These are phyloP conservation scores for Apteryx owenii DNA, from an alignment of 2,113 vertebrate species.

Conservation along the genomic window DNA sequence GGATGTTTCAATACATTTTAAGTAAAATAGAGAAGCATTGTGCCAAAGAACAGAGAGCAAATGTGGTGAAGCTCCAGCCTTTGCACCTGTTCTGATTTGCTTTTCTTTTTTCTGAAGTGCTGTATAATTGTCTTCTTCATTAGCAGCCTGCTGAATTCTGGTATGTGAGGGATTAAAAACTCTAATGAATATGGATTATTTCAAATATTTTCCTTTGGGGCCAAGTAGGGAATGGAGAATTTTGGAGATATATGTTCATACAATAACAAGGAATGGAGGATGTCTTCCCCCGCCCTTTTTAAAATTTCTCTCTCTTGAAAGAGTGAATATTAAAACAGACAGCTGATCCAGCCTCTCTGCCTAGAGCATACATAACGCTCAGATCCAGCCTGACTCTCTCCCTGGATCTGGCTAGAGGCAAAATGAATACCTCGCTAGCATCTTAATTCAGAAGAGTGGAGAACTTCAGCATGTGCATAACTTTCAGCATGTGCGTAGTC, in stretches of 20 bases:
- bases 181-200: slow-evolving; percentile 51
- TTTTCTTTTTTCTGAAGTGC: slow-evolving; percentile 37
- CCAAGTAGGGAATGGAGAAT: neutral
- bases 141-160: slow-evolving; percentile 48
- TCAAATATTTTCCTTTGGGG: slow-evolving; percentile 2
- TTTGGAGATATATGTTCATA: neutral
- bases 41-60: slow-evolving; percentile 17
- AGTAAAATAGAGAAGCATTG: neutral
- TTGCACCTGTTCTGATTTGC: slow-evolving; percentile 50
- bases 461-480: neutral
- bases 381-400: neutral
- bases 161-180: slow-evolving; percentile 38
- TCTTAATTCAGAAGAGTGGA: neutral
- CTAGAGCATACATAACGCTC: neutral
- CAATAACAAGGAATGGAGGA: neutral
- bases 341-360: neutral
- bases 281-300: neutral
- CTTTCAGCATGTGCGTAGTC: neutral
- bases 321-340: neutral
- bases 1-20: neutral
- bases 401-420: neutral
- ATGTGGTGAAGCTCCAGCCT: slow-evolving; percentile 15
- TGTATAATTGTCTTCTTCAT: slow-evolving; percentile 57
- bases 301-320: neutral
- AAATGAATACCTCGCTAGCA: neutral